These are phyloP conservation scores for Bucco capensis DNA, from an alignment of 2,113 vertebrate genomes.

Conservation along the genomic window DNA sequence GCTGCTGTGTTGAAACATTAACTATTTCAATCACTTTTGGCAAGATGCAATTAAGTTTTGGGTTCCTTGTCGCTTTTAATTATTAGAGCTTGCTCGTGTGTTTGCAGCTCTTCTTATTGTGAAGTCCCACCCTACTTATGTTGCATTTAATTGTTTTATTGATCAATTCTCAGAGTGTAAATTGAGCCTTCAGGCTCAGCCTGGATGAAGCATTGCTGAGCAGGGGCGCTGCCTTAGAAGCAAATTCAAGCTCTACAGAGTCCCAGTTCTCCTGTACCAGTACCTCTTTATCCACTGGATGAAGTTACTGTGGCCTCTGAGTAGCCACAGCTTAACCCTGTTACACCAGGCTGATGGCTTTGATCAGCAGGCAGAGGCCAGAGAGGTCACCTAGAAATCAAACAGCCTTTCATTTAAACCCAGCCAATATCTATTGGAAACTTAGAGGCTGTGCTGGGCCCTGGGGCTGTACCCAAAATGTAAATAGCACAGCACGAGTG, in stretches of 20 bases:
- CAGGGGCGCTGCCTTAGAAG: neutral
- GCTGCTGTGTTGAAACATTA: neutral
- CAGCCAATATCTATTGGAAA: fast-evolving
- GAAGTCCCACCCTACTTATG: neutral
- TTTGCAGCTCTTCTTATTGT: neutral
- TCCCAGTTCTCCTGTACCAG: fast-evolving
- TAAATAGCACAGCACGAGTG: fast-evolving
- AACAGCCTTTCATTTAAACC: neutral
- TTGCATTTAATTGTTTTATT: conserved; percentile 12
- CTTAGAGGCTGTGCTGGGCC: neutral
- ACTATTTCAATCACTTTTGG: neutral
- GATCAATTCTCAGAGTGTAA: neutral
- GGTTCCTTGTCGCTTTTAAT: neutral
- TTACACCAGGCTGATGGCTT: neutral
- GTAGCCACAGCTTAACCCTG: neutral
- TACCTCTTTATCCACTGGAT: neutral
- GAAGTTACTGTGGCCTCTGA: neutral
- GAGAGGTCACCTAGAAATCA: neutral
- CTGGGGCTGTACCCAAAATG: neutral
- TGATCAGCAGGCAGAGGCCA: neutral
- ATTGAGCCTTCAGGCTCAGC: neutral
- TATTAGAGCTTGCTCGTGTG: neutral
- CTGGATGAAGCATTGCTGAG: neutral
- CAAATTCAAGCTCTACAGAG: neutral
- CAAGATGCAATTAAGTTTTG: neutral